Evolutionary conservation across 92 coral and sea anemone genomes (phyloP), one percentile per base, ranked within the genome.

Genomic region (Zoanthus gigantus): DNA sequence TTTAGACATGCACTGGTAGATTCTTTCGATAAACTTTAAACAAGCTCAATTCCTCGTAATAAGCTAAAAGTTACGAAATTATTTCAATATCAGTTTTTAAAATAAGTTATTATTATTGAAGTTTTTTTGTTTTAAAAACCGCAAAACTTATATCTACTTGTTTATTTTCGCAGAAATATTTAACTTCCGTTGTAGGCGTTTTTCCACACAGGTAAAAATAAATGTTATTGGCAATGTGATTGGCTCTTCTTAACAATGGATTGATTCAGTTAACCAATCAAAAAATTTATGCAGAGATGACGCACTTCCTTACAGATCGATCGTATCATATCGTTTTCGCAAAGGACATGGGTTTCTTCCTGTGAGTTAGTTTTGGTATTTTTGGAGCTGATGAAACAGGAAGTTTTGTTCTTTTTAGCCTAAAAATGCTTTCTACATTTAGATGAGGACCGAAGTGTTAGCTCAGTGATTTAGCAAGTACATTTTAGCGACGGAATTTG

Each of bases 351-450:
- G 69, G 17, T 63, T 81, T 81, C 61, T 81, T 81, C 85, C 85
- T 81, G 76, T 45, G 65, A 42, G 74, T 61, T 65, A 56, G n/a
- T 73, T 67, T 45, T 28, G 29, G 23, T 66, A 81, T 81, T 65
- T 81, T 63, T 81, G 74, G 85, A 23, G 57, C 29, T 81, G 85
- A 65, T 81, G 47, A 65, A 81, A 81, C 85, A 81, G 85, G 85
- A 81, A 81, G 85, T 81, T 81, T 81, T 66, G 75, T 52, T 81
- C 74, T 32, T 77, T 53, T 74, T 77, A 77, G 47, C 67, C 4
- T 45, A 77, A 77, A 23, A 77, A 56, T 13, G 67, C 82, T 80
- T 65, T 80, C 42, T 60, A 66, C 74, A 66, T 47, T 63, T 63
- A 63, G 66, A 42, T 16, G 53, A 9, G 13, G 29, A 81, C 60